Base-by-base conservation (phyloP, 2,797 vertebrate genomes). In the Microctenopoma lineatum region DNA sequence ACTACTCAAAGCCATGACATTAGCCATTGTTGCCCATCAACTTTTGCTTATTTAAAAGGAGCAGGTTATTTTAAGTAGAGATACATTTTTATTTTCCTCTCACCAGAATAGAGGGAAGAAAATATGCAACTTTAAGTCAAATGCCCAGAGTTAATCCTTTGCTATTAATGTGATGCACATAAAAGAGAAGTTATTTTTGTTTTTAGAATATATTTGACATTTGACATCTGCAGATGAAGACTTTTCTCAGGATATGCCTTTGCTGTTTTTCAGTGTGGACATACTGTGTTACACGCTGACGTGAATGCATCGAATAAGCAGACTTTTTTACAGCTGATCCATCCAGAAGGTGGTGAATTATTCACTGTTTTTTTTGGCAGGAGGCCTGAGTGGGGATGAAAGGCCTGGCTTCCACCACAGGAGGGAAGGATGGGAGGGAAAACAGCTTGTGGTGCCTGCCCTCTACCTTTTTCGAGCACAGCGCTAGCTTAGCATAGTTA, bases 301-400 rank as follows among this genome's bases (percentile, higher is more conserved):
- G 77, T 76, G 27, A 64, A 32, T 67, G 54, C 48, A 39, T 50
- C 57, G 45, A 77, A 68, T 68, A 66, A 70, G 77, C 65, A 47
- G 61, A 84, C 59, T 86, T 77, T 79, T 81, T 76, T 83, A 26
- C 25, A 80, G 75, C 69, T 78, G 74, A 87, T 83, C 63, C 46
- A 63, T 87, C 86, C 87, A 92, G 90, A 93, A 90, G 91, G 91
- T 85, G 60, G 82, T 93, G 78, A 90, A 92, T 93, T 89, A 92
- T 93, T 93, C 83, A 92, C 83, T 15, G 45, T 71, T 81, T 47
- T 60, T 73, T 45, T 84, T 93, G 90, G 89, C 92, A 89, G 75
- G 70, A 72, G 80, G 75, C 78, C 77, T 85, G 52, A 36, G 76
- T 55, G 74, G 79, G 83, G 85, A 93, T 93, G 84, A 93, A 93